These are phyloP conservation scores for Mionectes macconnelli DNA, from an alignment of 2,113 vertebrate genomes.

Conservation along the genomic window DNA sequence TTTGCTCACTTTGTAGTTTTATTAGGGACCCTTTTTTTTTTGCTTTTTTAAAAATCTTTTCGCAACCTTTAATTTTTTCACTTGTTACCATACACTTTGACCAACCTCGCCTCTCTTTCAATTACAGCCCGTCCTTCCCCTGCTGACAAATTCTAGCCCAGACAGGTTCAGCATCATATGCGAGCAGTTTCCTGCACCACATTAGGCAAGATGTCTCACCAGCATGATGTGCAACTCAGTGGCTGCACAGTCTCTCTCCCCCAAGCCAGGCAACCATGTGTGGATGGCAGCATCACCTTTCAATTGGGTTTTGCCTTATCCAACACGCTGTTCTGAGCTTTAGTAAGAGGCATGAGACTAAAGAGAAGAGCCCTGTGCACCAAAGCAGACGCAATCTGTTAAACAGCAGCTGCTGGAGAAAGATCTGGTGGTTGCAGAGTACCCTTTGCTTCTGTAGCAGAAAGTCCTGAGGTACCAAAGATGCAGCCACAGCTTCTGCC, in stretches of 20 bases:
- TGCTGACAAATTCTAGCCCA: not conserved
- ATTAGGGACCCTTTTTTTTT: not conserved
- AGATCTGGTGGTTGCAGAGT: not conserved
- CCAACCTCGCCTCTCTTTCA: not conserved
- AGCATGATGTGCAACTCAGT: fast-evolving
- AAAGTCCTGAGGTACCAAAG: not conserved
- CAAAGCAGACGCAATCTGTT: fast-evolving
- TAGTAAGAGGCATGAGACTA: not conserved
- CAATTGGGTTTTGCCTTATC: not conserved
- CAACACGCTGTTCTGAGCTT: not conserved
- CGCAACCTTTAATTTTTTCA: not conserved
- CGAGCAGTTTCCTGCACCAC: fast-evolving
- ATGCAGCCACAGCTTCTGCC: not conserved
- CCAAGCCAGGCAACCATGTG: fast-evolving
- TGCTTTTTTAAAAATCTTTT: not conserved
- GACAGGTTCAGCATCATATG: not conserved
- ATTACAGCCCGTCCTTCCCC: fast-evolving
- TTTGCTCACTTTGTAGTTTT: not conserved
- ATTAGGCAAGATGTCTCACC: not conserved
- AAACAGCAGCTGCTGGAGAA: not conserved
- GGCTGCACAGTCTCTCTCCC: not conserved
- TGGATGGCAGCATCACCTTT: not conserved
- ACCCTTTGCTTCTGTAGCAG: not conserved
- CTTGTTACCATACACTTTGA: not conserved
- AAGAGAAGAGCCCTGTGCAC: not conserved